These are phyloP conservation scores for Himalopsyche tibetana DNA, from an alignment of 2,888 invertebrate genomes.

Conservation along the genomic window DNA sequence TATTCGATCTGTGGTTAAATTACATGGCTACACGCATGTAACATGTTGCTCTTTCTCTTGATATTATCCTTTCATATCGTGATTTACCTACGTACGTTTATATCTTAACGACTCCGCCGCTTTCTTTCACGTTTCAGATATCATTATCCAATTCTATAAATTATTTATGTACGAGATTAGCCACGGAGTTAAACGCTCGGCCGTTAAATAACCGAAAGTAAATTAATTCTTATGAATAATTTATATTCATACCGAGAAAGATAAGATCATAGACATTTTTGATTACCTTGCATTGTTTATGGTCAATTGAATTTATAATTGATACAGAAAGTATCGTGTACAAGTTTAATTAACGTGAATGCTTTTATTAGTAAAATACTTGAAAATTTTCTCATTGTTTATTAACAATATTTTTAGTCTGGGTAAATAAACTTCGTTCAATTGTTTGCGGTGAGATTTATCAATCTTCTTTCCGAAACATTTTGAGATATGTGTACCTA, in stretches of 20 bases:
- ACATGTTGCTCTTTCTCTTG: neutral
- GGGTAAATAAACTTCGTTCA: too few relatives aligned
- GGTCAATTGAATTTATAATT: slow-evolving; percentile 40
- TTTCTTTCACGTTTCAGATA: slow-evolving; percentile 43
- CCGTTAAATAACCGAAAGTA: slow-evolving; percentile 24
- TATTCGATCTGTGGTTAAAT: slow-evolving; percentile 36
- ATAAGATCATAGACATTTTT: slow-evolving; percentile 15
- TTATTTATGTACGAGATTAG: slow-evolving; percentile 36
- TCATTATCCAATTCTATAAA: slow-evolving; percentile 11
- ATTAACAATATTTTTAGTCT: too few relatives aligned
- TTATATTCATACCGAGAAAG: neutral
- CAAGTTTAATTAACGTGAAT: neutral
- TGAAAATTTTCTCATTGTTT: neutral
- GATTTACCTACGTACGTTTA: neutral
- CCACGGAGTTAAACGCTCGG: slow-evolving; percentile 4
- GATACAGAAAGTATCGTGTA: slow-evolving; percentile 11
- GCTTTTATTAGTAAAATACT: neutral
- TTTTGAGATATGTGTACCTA: too few relatives aligned
- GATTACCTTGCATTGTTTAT: slow-evolving; percentile 24
- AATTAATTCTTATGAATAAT: slow-evolving; percentile 39
- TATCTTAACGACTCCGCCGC: neutral
- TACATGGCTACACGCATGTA: slow-evolving; percentile 9
- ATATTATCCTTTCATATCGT: slow-evolving; percentile 37
- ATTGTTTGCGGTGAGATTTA: too few relatives aligned
- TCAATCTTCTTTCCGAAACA: too few relatives aligned